These are phyloP conservation scores for Tokudaia tokunoshimensis DNA, from an alignment of 2,797 vertebrate genomes.

Conservation along the genomic window DNA sequence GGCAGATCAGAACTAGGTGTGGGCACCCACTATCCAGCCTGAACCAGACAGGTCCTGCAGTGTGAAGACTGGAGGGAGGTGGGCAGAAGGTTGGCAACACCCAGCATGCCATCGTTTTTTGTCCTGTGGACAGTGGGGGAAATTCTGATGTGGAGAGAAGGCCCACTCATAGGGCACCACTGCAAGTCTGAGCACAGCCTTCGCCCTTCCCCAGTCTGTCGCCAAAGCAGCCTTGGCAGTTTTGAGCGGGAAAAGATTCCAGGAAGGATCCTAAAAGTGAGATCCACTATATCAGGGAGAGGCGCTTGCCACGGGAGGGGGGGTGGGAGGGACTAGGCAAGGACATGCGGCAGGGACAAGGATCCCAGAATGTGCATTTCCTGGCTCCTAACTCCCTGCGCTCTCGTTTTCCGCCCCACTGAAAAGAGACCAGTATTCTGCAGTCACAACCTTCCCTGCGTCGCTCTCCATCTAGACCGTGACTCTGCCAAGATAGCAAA, in stretches of 20 bases:
- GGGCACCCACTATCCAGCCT: not conserved
- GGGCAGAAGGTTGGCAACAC: not conserved
- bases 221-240: not conserved
- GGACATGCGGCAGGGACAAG: rapidly evolving
- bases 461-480: too few species aligned
- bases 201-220: not conserved
- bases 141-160: not conserved
- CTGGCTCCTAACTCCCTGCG: not conserved
- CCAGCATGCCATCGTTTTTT: not conserved
- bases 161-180: too few species aligned
- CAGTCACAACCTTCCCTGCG: not conserved
- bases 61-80: not conserved
- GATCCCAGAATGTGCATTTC: not conserved
- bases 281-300: not conserved
- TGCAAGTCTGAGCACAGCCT: not conserved
- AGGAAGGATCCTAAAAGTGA: not conserved
- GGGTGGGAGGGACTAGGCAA: not conserved
- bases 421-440: not conserved
- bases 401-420: not conserved
- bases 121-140: not conserved
- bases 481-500: not conserved
- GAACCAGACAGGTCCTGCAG: conserved; percentile 29
- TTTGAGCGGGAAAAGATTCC: not conserved
- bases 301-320: not conserved
- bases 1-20: not conserved